A percentile compares a stretch with the other conserved stretches of the same genome.
These are phyloP conservation scores for Catonia carolina DNA, from an alignment of 2,888 invertebrate species.

Conservation along the genomic window DNA sequence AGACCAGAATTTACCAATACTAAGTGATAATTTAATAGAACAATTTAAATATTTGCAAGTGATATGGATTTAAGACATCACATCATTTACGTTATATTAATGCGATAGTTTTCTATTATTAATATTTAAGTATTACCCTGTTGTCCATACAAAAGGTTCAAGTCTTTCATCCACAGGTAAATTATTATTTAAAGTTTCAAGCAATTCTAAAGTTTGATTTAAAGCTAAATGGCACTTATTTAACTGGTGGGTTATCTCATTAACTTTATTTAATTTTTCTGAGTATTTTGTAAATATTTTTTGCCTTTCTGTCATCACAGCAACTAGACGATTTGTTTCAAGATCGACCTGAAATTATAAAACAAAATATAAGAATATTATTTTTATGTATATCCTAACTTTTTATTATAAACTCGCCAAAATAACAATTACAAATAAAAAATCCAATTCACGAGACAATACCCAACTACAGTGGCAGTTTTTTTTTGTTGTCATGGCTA, in stretches of 20 bases:
- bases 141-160: no score
- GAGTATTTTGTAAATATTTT: conserved; percentile 77
- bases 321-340: conserved; percentile 62
- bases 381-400: no score
- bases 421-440: not conserved
- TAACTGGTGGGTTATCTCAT: conserved; percentile 75
- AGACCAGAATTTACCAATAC: no score
- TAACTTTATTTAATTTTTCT: conserved; percentile 75
- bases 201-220: conserved; percentile 75
- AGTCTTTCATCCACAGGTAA: conserved; percentile 64
- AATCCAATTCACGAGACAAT: not conserved
- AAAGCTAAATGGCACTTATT: conserved; percentile 73
- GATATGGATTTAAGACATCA: no score
- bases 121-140: no score
- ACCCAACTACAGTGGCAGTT: no score
- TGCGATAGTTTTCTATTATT: no score
- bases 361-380: conserved; percentile 25
- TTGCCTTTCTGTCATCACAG: conserved; percentile 69
- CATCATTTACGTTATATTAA: no score
- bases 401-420: conserved; percentile 15
- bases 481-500: no score
- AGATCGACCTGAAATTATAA: conserved; percentile 56
- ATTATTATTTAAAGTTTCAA: conserved; percentile 76
- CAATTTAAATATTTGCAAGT: no score
- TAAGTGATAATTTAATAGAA: no score